Conservation (phyloP, 53 echinoderm and acorn worm genomes). For the Astropecten irregularis region DNA sequence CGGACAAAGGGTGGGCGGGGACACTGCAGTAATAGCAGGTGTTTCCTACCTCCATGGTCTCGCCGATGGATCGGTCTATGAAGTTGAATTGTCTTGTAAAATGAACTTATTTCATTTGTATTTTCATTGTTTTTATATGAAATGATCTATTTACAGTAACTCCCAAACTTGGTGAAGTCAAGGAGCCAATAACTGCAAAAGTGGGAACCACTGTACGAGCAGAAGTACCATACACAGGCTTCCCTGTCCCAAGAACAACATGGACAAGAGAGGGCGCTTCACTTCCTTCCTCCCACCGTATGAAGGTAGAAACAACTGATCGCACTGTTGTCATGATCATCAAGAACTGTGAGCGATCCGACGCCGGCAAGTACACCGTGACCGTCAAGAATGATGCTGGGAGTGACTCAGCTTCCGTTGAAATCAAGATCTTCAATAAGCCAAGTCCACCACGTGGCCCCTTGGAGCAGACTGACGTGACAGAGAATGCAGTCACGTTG, state of each 20-base stretch:
- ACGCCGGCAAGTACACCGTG: slow-evolving; percentile 81
- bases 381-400: slow-evolving; percentile 85
- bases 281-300: slow-evolving; percentile 59
- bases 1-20: too few relatives aligned
- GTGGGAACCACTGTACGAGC: slow-evolving; percentile 81
- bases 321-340: slow-evolving; percentile 71
- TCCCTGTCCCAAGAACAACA: slow-evolving; percentile 75
- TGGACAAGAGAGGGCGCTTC: slow-evolving; percentile 88
- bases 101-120: too few relatives aligned
- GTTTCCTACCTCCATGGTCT: too few relatives aligned
- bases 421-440: slow-evolving; percentile 77
- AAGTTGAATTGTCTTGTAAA: too few relatives aligned
- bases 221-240: slow-evolving; percentile 86
- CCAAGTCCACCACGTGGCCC: slow-evolving; percentile 92
- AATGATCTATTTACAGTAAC: slow-evolving; percentile 69
- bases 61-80: too few relatives aligned
- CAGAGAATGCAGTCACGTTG: slow-evolving; percentile 85
- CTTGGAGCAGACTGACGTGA: slow-evolving; percentile 84
- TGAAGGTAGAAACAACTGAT: slow-evolving; percentile 79
- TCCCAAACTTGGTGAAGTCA: slow-evolving; percentile 79
- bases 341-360: slow-evolving; percentile 68
- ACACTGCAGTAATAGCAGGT: too few relatives aligned
- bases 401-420: slow-evolving; percentile 75
- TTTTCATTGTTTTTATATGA: too few relatives aligned
- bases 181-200: slow-evolving; percentile 87